Base-by-base conservation (phyloP, 2,797 vertebrate genomes). In the Thaleichthys pacificus region DNA sequence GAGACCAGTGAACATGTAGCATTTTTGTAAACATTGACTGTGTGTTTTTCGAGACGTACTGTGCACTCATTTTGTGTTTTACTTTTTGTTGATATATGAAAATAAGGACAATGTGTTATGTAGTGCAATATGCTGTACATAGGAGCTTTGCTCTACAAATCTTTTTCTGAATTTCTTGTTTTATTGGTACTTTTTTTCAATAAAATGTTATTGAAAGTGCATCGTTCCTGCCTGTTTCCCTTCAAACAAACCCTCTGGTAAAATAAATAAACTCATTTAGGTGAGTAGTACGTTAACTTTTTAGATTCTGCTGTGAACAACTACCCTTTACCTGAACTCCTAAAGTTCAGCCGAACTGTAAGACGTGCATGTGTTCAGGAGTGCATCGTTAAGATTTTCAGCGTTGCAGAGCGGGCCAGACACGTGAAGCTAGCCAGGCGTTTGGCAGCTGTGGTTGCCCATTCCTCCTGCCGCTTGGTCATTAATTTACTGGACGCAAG, bases 71-170 rank as follows among this genome's bases (percentile, higher is more conserved):
- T 89, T 88, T 86, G 88, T 88, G 91, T 88, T 89, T 64, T 72
- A 67, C 82, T 86, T 87, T 82, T 88, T 86, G 84, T 92, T 90
- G 77, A 88, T 91, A 91, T 91, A 90, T 92, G 90, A 91, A 93
- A 90, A 89, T 91, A 88, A 91, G 89, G 91, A 91, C 83, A 88
- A 91, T 93, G 89, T 92, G 89, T 93, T 92, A 92, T 93, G 91
- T 94, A 93, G 93, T 94, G 93, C 93, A 94, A 94, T 94, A 94
- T 88, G 93, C 92, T 94, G 93, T 94, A 94, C 82, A 93, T 93
- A 93, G 76, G 93, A 94, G 92, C 93, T 94, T 93, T 93, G 91
- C 92, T 93, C 91, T 93, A 90, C 91, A 89, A 93, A 91, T 90
- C 87, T 88, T 91, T 85, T 78, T 89, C 89, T 90, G 86, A 81